Percentiles rank a stretch among this genome's conserved stretches.
Conservation (phyloP, 2,888 invertebrate species). For the Drosophila niveifrons region DNA sequence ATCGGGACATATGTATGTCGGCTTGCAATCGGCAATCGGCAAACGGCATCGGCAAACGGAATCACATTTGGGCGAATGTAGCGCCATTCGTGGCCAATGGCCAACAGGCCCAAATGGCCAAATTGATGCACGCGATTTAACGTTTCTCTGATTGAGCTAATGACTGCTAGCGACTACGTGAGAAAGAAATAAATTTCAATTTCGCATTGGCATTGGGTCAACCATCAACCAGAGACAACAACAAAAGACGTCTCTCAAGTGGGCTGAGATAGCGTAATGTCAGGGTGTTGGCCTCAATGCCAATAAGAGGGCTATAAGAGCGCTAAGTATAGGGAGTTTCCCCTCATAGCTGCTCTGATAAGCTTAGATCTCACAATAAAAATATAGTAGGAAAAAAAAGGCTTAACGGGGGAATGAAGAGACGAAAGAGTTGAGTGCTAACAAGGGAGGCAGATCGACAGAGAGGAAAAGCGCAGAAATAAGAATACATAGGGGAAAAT, state of each 20-base stretch:
- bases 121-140: conserved; percentile 81
- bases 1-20: conserved; percentile 69
- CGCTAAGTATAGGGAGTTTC: background rate
- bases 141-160: conserved; percentile 80
- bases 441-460: background rate
- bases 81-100: conserved; percentile 50
- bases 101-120: conserved; percentile 62
- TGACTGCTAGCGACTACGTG: conserved; percentile 81
- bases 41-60: conserved; percentile 31
- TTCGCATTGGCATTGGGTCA: conserved; percentile 79
- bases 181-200: conserved; percentile 85
- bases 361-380: background rate
- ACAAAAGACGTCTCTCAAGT: conserved; percentile 16
- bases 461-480: background rate
- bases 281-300: conserved; percentile 13
- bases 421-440: background rate
- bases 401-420: no score
- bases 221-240: conserved; percentile 31
- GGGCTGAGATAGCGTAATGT: background rate
- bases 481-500: background rate
- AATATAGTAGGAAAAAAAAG: background rate
- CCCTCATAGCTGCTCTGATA: background rate
- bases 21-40: conserved; percentile 26
- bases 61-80: conserved; percentile 36
- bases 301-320: background rate